Evolutionary conservation across 2,113 vertebrate species (phyloP), one percentile per base, ranked within the genome.

Genomic region (Calyptommatus sinebrachiatus): DNA sequence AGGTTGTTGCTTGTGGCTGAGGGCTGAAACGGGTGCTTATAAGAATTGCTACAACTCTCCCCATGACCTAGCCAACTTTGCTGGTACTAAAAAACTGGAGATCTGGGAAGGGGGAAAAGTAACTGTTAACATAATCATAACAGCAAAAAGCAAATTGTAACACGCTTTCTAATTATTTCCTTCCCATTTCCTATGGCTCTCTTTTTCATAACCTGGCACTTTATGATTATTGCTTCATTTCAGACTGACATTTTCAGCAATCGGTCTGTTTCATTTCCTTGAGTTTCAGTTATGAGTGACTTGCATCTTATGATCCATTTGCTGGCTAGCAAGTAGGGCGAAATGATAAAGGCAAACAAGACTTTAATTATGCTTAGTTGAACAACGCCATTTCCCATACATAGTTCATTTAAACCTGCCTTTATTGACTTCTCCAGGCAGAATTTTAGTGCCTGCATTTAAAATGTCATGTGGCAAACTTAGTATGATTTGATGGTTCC

Each of bases 101-200:
- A 72, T 89, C 28, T 67, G 74, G 68, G 48, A 67, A 74, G 48
- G 74, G 73, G 88, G 48, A 72, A 69, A 90, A 87, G 57, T 83
- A 75, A 26, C 48, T 69, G 73, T 86, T 86, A 88, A 83, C 88
- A 85, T 86, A 92, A 88, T 86, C 79, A 79, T 82, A 85, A 89
- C 50, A 83, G 72, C 80, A 71, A 77, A 81, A 81, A 74, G 87
- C 76, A 82, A 91, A 91, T 85, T 87, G 83, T 89, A 71, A 89
- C 89, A 88, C 84, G 81, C 83, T 86, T 91, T 88, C 81, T 86
- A 90, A 92, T 91, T 87, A 84, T 89, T 91, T 93, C 90, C 88
- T 91, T 90, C 82, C 89, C 78, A 82, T 88, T 92, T 91, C 88
- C 91, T 87, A 84, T 88, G 83, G 80, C 70, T 92, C 89, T 90